A percentile compares a stretch with the other conserved stretches of the same genome.
These are phyloP conservation scores for Triplophysa siluroides DNA, from an alignment of 2,113 vertebrate species.

Conservation along the genomic window DNA sequence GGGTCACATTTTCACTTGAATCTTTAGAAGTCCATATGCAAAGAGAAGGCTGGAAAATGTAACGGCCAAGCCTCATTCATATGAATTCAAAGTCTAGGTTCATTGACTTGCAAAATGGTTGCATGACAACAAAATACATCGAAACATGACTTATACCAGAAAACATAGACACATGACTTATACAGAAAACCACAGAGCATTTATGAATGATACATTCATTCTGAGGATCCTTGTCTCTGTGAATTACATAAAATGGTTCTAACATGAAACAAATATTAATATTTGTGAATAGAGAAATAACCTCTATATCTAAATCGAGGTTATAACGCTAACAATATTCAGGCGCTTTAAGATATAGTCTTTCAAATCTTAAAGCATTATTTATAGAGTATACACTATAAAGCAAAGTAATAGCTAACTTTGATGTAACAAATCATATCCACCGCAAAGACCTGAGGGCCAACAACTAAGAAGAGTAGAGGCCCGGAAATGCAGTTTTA, in stretches of 20 bases:
- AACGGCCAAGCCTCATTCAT: constrained; percentile 79
- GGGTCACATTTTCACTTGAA: constrained; percentile 70
- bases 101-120: constrained; percentile 63
- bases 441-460: background rate
- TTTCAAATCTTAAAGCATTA: background rate
- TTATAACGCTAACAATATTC: background rate
- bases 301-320: background rate
- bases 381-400: constrained; percentile 2
- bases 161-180: constrained; percentile 47
- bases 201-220: background rate
- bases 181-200: background rate
- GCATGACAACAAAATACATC: constrained; percentile 47
- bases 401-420: background rate
- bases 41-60: constrained; percentile 64
- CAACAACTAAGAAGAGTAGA: constrained; percentile 2
- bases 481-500: constrained; percentile 13
- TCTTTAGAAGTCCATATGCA: constrained; percentile 67
- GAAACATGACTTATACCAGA: constrained; percentile 39
- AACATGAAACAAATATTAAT: background rate
- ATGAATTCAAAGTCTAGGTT: constrained; percentile 68
- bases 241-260: background rate
- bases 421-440: background rate
- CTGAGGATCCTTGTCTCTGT: background rate
- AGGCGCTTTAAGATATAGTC: background rate
- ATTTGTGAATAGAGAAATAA: background rate